phyloP scores from a whole-genome alignment of 2,113 vertebrate species.

The Indicator maculatus region DNA sequence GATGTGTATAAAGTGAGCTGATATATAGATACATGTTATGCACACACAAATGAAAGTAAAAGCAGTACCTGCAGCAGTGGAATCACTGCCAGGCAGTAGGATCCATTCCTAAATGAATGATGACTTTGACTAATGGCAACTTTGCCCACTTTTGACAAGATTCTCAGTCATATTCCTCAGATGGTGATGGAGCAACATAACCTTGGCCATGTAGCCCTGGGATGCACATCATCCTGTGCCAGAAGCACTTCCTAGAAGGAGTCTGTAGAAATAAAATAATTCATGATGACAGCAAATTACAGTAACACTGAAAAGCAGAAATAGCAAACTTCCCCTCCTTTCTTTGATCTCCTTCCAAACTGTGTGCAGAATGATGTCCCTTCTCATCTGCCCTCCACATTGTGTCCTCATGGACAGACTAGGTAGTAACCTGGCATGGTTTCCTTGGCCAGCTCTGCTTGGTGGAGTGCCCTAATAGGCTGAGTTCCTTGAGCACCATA shows the following conservation, averaged over 20 bases:
- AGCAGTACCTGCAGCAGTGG: background rate
- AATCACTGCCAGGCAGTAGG: background rate
- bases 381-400: background rate
- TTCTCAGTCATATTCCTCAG: background rate
- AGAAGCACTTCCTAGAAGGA: background rate
- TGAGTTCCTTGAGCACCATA: background rate
- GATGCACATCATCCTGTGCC: background rate
- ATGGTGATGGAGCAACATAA: background rate
- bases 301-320: background rate
- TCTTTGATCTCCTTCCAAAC: background rate
- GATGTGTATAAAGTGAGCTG: background rate
- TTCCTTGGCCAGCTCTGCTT: background rate
- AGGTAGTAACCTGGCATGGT: accelerated
- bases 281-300: background rate
- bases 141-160: background rate
- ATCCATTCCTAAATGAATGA: background rate
- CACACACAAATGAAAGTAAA: accelerated
- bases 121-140: constrained; percentile 5
- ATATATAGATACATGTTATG: background rate
- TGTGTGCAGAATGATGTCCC: background rate
- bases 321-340: background rate
- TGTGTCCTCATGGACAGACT: accelerated
- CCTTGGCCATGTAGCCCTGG: background rate
- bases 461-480: accelerated
- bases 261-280: background rate